Evolutionary conservation across 2,797 vertebrate genomes (phyloP), one percentile per base, ranked within the genome.

Genomic region (Gadopsis bispinosus): DNA sequence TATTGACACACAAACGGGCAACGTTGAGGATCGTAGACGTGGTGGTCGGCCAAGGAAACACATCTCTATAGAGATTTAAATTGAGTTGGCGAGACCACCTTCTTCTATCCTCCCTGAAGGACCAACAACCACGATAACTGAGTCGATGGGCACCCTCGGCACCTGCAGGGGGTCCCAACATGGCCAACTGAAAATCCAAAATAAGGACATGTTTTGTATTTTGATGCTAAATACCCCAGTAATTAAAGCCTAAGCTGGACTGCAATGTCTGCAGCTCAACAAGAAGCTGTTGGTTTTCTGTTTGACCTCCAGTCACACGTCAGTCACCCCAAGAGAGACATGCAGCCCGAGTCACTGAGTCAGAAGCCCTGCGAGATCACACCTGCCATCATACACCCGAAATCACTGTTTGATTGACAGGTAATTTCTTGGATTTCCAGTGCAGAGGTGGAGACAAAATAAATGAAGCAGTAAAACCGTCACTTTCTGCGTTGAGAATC

Each of bases 381-480:
- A 4, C 3, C 37, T 12, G 41, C 26, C 22, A 33, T 60, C 59
- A 0, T 33, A 58, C 41, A 61, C 12, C 39, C 1, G 0, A 31
- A 61, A 20, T 64, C 56, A 33, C 51, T 0, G 33, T 77, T 61
- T 22, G 64, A 74, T 10, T 70, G 56, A 60, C 56, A 55, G 61
- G 35, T 70, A 16, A 35, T 64, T 59, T 75, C 22, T n/a, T 47
- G 41, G 17, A 65, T 48, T 48, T 14, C 43, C 26, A 26, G 54
- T 2, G 17, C 39, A 22, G 50, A 3, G 4, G 8, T 3, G n/a
- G 39, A 54, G 33, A 35, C 13, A 8, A 16, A 60, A 41, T 8
- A 35, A 55, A 45, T 26, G 2, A 29, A 62, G 9, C 5, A 9
- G 16, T 7, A 60, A 26, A 53, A 58, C 16, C 17, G 35, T 0